These are phyloP conservation scores for Eudyptes chrysolophus DNA, from an alignment of 2,113 vertebrate species.

Conservation along the genomic window DNA sequence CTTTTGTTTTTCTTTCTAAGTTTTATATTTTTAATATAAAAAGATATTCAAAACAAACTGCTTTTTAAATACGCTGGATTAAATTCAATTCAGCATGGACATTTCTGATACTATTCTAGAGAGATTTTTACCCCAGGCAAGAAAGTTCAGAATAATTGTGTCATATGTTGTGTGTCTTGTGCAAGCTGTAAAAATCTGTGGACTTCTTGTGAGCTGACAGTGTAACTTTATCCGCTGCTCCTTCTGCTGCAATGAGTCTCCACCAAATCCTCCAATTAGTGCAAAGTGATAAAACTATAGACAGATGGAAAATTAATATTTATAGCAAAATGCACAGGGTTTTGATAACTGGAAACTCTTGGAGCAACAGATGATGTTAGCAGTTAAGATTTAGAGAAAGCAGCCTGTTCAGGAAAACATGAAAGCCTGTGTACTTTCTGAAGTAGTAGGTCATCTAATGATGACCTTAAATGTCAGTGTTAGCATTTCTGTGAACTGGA, in stretches of 20 bases:
- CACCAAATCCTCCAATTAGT: neutral
- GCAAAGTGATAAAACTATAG: neutral
- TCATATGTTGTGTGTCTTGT: neutral
- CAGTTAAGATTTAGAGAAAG: neutral
- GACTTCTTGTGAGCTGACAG: neutral
- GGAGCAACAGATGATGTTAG: neutral
- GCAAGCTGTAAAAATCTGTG: neutral
- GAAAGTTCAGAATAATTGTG: neutral
- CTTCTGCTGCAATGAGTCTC: neutral
- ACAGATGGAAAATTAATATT: constrained; percentile 21
- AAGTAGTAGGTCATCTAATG: neutral
- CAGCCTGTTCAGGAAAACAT: neutral
- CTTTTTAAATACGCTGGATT: neutral
- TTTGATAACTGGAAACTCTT: neutral
- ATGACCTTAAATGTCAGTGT: neutral
- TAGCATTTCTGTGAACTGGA: neutral
- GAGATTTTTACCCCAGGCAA: neutral
- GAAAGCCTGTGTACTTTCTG: neutral
- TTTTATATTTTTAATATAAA: neutral
- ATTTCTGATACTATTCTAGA: neutral
- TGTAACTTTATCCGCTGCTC: neutral
- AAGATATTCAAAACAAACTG: neutral
- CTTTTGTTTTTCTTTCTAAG: neutral
- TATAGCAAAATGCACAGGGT: neutral
- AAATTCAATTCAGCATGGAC: neutral